These are phyloP conservation scores for Acronicta leporina DNA, from an alignment of 2,888 invertebrate genomes.

Conservation along the genomic window DNA sequence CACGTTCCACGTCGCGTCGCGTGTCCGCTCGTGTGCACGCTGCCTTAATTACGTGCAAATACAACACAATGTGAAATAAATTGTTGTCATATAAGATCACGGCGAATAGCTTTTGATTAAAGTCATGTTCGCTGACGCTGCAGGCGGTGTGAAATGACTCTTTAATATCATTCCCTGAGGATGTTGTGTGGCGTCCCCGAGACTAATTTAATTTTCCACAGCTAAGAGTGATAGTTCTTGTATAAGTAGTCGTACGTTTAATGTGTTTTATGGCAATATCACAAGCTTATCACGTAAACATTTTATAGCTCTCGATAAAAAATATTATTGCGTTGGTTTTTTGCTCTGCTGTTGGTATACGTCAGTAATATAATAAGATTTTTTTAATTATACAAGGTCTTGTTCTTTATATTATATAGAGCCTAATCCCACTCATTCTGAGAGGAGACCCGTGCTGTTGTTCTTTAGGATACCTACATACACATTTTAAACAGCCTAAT, in stretches of 20 bases:
- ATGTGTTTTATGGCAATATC: conserved; percentile 41
- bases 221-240: conserved; percentile 18
- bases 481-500: too few relatives aligned
- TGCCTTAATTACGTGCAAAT: conserved; percentile 62
- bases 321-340: conserved; percentile 29
- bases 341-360: conserved; percentile 8
- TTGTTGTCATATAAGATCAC: conserved; percentile 50
- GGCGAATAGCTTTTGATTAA: conserved; percentile 45
- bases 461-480: too few relatives aligned
- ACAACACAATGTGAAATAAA: conserved; percentile 62
- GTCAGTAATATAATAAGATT: background rate
- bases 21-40: conserved; percentile 51
- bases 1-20: conserved; percentile 60
- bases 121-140: conserved; percentile 19
- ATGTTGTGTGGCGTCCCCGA: conserved; percentile 14
- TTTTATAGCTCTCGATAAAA: conserved; percentile 39
- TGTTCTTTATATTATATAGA: too few relatives aligned
- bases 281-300: conserved; percentile 47
- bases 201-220: conserved; percentile 28
- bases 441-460: too few relatives aligned
- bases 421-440: too few relatives aligned
- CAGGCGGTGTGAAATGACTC: conserved; percentile 13
- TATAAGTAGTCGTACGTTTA: conserved; percentile 7
- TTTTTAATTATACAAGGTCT: background rate
- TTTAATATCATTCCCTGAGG: conserved; percentile 26